These are phyloP conservation scores for Temnothorax curvispinosus DNA, from an alignment of 1,140 invertebrate species.

Conservation along the genomic window DNA sequence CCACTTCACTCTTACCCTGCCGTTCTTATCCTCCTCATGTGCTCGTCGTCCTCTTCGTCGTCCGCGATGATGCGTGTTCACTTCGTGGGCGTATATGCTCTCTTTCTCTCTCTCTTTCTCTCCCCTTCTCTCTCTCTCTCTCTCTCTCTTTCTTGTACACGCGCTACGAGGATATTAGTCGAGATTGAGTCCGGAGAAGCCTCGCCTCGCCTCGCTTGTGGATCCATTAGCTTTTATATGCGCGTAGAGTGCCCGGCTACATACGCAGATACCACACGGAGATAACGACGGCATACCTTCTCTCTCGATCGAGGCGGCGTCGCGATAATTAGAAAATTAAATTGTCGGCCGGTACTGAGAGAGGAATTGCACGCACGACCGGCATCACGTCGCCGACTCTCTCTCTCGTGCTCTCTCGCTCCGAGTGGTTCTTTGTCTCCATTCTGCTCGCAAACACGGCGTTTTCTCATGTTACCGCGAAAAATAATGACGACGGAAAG, in stretches of 20 bases:
- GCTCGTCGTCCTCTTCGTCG: conserved; percentile 30
- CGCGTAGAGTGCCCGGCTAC: conserved; percentile 71
- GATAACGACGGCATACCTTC: conserved; percentile 78
- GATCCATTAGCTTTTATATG: conserved; percentile 85
- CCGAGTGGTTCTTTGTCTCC: neutral
- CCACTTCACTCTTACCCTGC: conserved; percentile 36
- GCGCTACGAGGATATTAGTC: conserved; percentile 78
- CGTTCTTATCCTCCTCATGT: conserved; percentile 52
- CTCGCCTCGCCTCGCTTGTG: conserved; percentile 67
- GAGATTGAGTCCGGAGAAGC: conserved; percentile 80
- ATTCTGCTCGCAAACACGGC: neutral
- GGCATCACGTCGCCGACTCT: neutral
- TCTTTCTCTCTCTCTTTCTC: conserved; percentile 1
- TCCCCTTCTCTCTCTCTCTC: neutral
- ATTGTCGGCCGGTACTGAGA: conserved; percentile 78
- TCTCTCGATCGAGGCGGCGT: conserved; percentile 76
- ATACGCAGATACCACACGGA: conserved; percentile 80
- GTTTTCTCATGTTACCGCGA: neutral
- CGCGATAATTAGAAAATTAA: conserved; percentile 86
- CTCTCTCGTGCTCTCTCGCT: neutral
- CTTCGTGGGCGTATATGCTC: conserved; percentile 36
- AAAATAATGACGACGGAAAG: neutral
- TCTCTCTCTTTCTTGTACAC: conserved; percentile 14
- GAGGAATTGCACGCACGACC: conserved; percentile 22
- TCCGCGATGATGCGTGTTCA: conserved; percentile 38